Base-by-base conservation (phyloP, 2,797 vertebrate genomes). In the Cichlasoma orientale region DNA sequence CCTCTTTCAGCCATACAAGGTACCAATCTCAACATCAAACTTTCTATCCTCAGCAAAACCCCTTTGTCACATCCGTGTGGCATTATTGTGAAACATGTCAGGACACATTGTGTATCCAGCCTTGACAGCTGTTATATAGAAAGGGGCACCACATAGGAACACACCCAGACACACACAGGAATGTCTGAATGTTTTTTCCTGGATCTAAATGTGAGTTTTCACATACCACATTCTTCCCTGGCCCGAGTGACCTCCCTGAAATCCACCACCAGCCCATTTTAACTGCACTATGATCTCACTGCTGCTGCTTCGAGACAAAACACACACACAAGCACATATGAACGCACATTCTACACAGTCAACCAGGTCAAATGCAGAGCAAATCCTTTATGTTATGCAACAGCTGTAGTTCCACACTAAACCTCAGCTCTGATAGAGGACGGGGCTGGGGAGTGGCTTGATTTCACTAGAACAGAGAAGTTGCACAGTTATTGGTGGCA, bases 151-250 rank as follows among this genome's bases (percentile, higher is more conserved):
- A 87, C 25, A 77, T 12, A 81, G 16, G 56, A 82, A 72, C 83
- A 91, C 86, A 88, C 86, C 59, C 90, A 79, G 55, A 58, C 57
- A 75, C 85, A 90, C 86, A 84, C 79, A 92, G 82, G 89, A 93
- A 93, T 89, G 90, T 90, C 89, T 86, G 75, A 84, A 87, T 87
- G 82, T 86, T 90, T 85, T 91, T 89, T 89, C 86, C 87, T 85
- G 82, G 81, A 86, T 90, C 86, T 87, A 92, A 94, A 92, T 84
- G 78, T 80, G 80, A 80, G 68, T 87, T 94, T 90, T 84, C 68
- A 85, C 78, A 88, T 74, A 81, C 90, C 85, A 84, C 90, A 92
- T 86, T 92, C 82, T 91, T 89, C 41, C 27, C 52, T 52, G 74
- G 58, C 68, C 81, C 69, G 47, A 70, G 7, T 89, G 85, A 91